These are phyloP conservation scores for Tachystola acroxantha DNA, from an alignment of 2,888 invertebrate species.

Conservation along the genomic window DNA sequence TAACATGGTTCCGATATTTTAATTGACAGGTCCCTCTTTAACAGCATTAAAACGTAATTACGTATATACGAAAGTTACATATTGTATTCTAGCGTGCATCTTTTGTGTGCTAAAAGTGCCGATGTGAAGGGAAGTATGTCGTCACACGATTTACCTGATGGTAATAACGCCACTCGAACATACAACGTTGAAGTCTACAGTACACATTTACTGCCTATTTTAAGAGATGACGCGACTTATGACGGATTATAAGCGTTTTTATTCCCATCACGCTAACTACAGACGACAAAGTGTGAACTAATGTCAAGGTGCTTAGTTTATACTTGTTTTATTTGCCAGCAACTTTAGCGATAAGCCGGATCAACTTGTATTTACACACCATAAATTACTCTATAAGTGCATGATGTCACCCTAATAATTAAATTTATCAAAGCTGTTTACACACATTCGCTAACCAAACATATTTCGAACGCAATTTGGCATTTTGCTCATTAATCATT, in stretches of 20 bases:
- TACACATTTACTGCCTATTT: slow-evolving; percentile 32
- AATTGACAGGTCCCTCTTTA: too few species aligned
- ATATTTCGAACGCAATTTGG: background rate
- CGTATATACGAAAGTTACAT: too few species aligned
- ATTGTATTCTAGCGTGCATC: too few species aligned
- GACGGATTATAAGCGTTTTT: slow-evolving; percentile 32
- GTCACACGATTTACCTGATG: background rate
- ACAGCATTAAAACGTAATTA: too few species aligned
- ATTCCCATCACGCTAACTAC: slow-evolving; percentile 21
- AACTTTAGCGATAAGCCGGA: too few species aligned
- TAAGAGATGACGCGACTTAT: slow-evolving; percentile 39
- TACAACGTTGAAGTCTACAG: slow-evolving; percentile 32
- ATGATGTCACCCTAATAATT: too few species aligned
- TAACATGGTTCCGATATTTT: too few species aligned
- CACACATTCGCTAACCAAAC: background rate
- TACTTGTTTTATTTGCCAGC: background rate
- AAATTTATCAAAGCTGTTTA: too few species aligned
- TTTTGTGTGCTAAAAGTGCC: too few species aligned
- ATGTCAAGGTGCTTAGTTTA: slow-evolving; percentile 6
- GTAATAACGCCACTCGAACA: background rate
- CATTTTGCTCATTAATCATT: background rate
- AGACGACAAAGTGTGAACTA: slow-evolving; percentile 10
- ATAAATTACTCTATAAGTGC: too few species aligned
- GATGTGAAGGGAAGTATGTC: background rate
- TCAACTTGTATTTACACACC: too few species aligned